Percentiles rank a stretch among this genome's conserved stretches.
Conservation (phyloP, 2,797 vertebrate genomes). For the Aplochiton taeniatus region DNA sequence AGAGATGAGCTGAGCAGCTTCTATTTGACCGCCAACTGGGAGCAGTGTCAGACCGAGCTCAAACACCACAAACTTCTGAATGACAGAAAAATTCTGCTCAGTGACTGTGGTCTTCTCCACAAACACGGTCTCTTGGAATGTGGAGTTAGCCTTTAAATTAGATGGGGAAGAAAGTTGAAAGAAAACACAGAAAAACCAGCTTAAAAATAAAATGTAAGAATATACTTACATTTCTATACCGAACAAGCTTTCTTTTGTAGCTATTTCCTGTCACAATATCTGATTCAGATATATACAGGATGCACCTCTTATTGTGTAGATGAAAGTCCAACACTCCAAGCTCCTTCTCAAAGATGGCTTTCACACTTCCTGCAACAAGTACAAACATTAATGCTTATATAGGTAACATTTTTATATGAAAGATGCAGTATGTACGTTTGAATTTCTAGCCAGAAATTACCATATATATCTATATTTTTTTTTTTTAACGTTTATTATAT, state of each 20-base stretch:
- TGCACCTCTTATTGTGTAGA: conserved; percentile 80
- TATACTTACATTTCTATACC: conserved; percentile 86
- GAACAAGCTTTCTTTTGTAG: conserved; percentile 87
- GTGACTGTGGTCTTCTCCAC: conserved; percentile 84
- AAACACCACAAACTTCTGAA: conserved; percentile 87
- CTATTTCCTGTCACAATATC: conserved; percentile 83
- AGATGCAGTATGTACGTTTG: too few relatives aligned
- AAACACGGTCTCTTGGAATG: conserved; percentile 79
- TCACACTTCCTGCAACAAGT: conserved; percentile 72
- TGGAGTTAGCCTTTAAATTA: conserved; percentile 70
- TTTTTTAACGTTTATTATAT: too few relatives aligned
- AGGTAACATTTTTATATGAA: too few relatives aligned
- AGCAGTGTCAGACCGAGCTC: conserved; percentile 89
- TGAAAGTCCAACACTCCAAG: conserved; percentile 86
- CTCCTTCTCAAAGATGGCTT: conserved; percentile 80
- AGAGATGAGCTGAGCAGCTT: conserved; percentile 85
- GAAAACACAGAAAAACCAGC: fast-evolving
- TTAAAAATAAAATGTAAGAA: not conserved
- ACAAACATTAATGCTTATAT: too few relatives aligned
- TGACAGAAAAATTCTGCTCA: conserved; percentile 82
- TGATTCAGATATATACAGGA: conserved; percentile 87
- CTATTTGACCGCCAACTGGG: conserved; percentile 79
- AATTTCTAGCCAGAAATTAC: too few relatives aligned
- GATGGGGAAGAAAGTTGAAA: not conserved
- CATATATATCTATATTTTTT: too few relatives aligned